These are phyloP conservation scores for Drosophila nr. perissopoda DNA, from an alignment of 2,888 invertebrate genomes.

Conservation along the genomic window DNA sequence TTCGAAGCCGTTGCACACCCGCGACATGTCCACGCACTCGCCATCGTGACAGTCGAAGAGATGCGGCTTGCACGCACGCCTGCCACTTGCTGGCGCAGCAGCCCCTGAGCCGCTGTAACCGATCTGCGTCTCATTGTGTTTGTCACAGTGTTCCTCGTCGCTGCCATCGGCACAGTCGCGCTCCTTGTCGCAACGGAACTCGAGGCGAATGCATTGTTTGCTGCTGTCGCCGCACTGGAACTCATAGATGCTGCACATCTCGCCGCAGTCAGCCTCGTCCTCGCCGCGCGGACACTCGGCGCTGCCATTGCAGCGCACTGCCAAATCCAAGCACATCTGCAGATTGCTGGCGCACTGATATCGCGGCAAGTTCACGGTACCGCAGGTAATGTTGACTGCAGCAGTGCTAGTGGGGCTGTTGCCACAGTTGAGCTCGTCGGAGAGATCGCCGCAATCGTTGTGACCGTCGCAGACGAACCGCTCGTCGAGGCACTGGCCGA, in stretches of 20 bases:
- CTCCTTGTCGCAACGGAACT: constrained; percentile 87
- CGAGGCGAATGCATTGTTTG: constrained; percentile 86
- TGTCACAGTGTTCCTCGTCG: constrained; percentile 88
- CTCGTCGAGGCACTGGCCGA: constrained; percentile 87
- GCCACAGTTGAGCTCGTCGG: constrained; percentile 86
- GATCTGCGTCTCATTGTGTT: constrained; percentile 55
- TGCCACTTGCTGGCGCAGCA: constrained; percentile 16
- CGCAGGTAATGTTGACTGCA: constrained; percentile 84
- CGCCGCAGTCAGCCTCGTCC: constrained; percentile 88
- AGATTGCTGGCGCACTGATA: constrained; percentile 82
- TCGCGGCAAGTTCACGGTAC: constrained; percentile 55
- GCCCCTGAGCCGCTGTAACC: neutral
- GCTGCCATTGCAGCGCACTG: constrained; percentile 87
- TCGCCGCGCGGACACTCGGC: constrained; percentile 90
- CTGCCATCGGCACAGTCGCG: constrained; percentile 90
- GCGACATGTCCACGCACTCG: constrained; percentile 88
- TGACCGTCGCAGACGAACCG: constrained; percentile 86
- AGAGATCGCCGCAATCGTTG: constrained; percentile 87
- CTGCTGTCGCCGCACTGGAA: constrained; percentile 89
- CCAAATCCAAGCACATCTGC: constrained; percentile 75
- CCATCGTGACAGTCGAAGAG: constrained; percentile 87
- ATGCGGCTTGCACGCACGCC: constrained; percentile 76
- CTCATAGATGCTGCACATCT: constrained; percentile 87
- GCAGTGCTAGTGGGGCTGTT: neutral
- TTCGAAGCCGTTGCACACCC: constrained; percentile 87